Conservation (phyloP, 1,140 invertebrate species). For the Mercenaria mercenaria region DNA sequence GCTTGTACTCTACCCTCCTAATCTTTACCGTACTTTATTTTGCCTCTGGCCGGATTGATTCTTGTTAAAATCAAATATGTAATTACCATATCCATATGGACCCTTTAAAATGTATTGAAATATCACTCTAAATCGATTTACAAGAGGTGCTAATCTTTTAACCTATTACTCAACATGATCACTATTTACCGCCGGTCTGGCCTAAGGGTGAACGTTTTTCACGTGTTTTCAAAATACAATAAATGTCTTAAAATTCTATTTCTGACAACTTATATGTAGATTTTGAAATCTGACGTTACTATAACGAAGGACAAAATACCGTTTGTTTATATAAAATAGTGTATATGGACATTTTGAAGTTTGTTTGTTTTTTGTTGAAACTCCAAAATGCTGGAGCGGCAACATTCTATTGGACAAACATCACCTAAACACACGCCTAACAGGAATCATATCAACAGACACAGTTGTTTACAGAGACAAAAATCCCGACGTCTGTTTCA, state of each 20-base stretch:
- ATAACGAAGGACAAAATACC: no score
- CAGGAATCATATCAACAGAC: slow-evolving; percentile 16
- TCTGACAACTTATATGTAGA: no score
- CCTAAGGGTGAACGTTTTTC: background rate
- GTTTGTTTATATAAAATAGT: no score
- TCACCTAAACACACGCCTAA: background rate
- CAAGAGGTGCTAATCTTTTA: background rate
- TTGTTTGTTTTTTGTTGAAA: background rate
- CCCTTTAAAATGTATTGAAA: no score
- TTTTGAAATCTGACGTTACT: no score
- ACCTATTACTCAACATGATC: background rate
- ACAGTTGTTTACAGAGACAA: slow-evolving; percentile 55
- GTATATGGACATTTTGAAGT: background rate
- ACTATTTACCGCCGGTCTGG: background rate
- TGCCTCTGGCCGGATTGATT: no score
- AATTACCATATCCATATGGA: no score
- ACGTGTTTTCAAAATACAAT: background rate
- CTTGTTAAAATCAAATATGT: no score
- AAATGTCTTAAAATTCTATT: no score
- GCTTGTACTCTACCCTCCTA: no score
- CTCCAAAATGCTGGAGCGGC: slow-evolving; percentile 52
- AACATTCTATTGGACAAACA: slow-evolving; percentile 17
- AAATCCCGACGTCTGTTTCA: slow-evolving; percentile 24
- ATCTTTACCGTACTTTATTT: no score
- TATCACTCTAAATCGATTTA: no score